Base-by-base conservation (phyloP, 2,888 invertebrate species). In the Drosophila yooni region DNA sequence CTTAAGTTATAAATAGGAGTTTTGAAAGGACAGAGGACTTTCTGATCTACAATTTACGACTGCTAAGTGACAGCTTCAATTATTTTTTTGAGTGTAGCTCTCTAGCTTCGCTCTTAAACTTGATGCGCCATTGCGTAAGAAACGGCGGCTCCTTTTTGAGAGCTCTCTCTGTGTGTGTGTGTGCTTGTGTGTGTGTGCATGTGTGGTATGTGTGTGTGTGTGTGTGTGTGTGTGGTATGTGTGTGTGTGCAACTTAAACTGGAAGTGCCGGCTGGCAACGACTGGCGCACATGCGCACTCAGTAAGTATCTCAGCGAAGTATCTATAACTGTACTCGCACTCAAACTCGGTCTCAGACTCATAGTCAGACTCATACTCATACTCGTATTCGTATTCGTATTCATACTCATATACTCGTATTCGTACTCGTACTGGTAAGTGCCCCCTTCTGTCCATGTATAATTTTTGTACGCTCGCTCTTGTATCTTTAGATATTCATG, bases 121-220 rank as follows among this genome's bases (percentile, higher is more conserved):
- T 68, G 80, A 80, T 78, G 76, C 76, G 78, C 65, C 80, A 78
- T 78, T 78, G 74, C 76, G 79, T 77, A 65, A 76, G 79, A 48
- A 50, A 53, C 62, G 29, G 40, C 76, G 57, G 65, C 76, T 79
- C 80, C 80, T 79, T 79, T 69, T 79, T 36, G 40, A 61, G 29
- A 69, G 46, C 18, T 56, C 33, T 54, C 15, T 38, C 13, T 52
- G 25, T 36, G 8, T 64, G 54, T 70, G 13, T 34, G 8, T 48
- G 53, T 52, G 29, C n/a, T 36, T 52, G 29, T 58, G 51, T 43
- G 34, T 46, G 27, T 25, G 25, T 59, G 76, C 10, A 10, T 63
- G 56, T 64, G 63, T n/a, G 3, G 7, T 36, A 29, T 38, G 48
- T 59, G 58, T 54, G 63, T 70, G 63, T 46, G 46, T 46, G 64